phyloP scores from a whole-genome alignment of 2,113 vertebrate genomes.

The Onychostoma macrolepis region DNA sequence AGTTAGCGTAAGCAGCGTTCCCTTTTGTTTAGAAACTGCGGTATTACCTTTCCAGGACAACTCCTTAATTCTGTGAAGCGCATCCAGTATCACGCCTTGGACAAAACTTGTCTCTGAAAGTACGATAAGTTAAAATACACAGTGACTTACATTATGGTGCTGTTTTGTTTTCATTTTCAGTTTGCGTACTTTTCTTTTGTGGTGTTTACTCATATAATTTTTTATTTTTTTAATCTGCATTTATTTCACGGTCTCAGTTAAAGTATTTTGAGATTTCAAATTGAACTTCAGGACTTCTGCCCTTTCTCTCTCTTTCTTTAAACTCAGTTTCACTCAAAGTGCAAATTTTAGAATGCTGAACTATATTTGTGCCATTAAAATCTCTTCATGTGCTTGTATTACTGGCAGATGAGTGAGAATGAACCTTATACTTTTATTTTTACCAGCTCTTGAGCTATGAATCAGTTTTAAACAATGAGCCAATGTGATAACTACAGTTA shows the following conservation, averaged over 20 bases:
- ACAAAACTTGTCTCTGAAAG: not conserved
- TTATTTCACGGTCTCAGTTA: not conserved
- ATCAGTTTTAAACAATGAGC: constrained; percentile 25
- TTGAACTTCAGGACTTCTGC: not conserved
- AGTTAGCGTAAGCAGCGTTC: not conserved
- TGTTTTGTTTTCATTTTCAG: not conserved
- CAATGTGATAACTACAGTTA: constrained; percentile 2
- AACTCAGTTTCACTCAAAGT: not conserved
- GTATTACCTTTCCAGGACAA: not conserved
- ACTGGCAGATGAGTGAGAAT: not conserved
- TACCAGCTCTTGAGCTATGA: not conserved
- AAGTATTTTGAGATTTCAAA: constrained; percentile 2
- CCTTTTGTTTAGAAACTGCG: not conserved
- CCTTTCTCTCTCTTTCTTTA: not conserved
- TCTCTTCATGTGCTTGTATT: not conserved
- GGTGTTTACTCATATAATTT: not conserved
- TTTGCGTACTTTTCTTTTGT: not conserved
- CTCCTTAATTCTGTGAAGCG: not conserved
- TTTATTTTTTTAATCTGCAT: not conserved
- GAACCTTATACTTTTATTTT: not conserved
- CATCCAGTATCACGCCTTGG: not conserved
- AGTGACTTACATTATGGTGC: not conserved
- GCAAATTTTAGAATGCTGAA: not conserved
- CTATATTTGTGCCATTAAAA: constrained; percentile 10
- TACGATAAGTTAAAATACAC: not conserved